Conservation (phyloP, 30 jellyfish, hydroid and myxozoan species). For the Aurelia sp. region DNA sequence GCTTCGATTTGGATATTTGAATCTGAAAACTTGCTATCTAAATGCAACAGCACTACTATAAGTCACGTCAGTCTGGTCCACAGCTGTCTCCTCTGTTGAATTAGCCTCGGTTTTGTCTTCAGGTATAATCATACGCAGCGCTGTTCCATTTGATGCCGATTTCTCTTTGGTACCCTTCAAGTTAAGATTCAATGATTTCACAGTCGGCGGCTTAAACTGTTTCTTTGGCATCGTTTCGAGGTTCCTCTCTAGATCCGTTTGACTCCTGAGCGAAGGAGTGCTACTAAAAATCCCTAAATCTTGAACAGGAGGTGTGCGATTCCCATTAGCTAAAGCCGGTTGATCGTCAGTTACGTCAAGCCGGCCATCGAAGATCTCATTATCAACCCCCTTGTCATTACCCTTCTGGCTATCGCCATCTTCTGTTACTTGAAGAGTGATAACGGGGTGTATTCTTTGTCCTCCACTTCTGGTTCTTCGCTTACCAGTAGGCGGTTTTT, state of each 20-base stretch:
- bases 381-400: slow-evolving; percentile 47
- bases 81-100: slow-evolving; percentile 29
- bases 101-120: slow-evolving; percentile 25
- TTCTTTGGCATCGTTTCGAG: slow-evolving; percentile 2
- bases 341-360: slow-evolving; percentile 7
- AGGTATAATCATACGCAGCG: slow-evolving; percentile 14
- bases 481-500: slow-evolving; percentile 69
- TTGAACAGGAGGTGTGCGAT: slow-evolving; percentile 65
- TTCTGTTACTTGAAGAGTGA: slow-evolving; percentile 57
- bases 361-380: slow-evolving; percentile 26
- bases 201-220: slow-evolving; percentile 27
- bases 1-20: background rate
- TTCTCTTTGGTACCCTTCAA: slow-evolving; percentile 3
- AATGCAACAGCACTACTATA: slow-evolving; percentile 20
- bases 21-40: slow-evolving; percentile 1
- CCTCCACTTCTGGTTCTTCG: slow-evolving; percentile 61
- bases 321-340: slow-evolving; percentile 2
- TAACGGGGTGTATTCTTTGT: slow-evolving; percentile 70
- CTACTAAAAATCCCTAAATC: slow-evolving; percentile 22
- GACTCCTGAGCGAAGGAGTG: background rate
- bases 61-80: slow-evolving; percentile 15
- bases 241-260: slow-evolving; percentile 9
- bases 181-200: background rate
- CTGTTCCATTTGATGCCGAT: slow-evolving; percentile 37
- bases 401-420: slow-evolving; percentile 25